These are phyloP conservation scores for Syngnathus typhle DNA, from an alignment of 2,113 vertebrate species.

Conservation along the genomic window DNA sequence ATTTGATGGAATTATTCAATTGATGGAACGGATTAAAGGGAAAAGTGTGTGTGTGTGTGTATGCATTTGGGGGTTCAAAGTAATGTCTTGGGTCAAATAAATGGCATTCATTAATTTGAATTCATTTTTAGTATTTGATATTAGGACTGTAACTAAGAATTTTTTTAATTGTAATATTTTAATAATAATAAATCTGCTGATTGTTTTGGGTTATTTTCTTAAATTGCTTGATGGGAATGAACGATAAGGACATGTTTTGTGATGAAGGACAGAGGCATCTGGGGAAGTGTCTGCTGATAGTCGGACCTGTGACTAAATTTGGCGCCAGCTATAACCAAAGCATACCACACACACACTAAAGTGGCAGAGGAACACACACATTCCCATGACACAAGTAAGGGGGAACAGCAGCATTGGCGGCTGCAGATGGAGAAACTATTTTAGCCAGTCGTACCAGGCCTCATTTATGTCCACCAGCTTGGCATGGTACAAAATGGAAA, in stretches of 20 bases:
- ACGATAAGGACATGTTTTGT: neutral
- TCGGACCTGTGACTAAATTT: constrained; percentile 63
- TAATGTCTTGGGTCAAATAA: neutral
- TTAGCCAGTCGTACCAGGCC: constrained; percentile 54
- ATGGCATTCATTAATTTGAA: neutral
- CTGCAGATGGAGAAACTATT: constrained; percentile 73
- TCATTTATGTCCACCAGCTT: constrained; percentile 26
- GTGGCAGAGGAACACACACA: constrained; percentile 30
- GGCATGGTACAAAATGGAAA: constrained; percentile 28
- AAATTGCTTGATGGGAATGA: neutral
- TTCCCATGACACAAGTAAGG: constrained; percentile 25
- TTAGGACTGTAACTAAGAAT: no score
- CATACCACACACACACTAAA: constrained; percentile 51
- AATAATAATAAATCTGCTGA: no score
- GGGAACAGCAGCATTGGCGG: constrained; percentile 25
- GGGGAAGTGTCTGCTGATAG: constrained; percentile 26
- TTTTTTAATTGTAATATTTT: no score
- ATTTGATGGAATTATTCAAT: constrained; percentile 4
- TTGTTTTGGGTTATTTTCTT: no score
- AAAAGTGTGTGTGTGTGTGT: neutral
- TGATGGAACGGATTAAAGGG: neutral
- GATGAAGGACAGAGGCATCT: constrained; percentile 11
- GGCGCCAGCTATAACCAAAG: constrained; percentile 59
- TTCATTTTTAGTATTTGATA: neutral
- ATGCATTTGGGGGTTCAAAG: neutral